A percentile compares a stretch with the other conserved stretches of the same genome.
These are phyloP conservation scores for Drosophila sucinea DNA, from an alignment of 1,140 invertebrate species.

Conservation along the genomic window DNA sequence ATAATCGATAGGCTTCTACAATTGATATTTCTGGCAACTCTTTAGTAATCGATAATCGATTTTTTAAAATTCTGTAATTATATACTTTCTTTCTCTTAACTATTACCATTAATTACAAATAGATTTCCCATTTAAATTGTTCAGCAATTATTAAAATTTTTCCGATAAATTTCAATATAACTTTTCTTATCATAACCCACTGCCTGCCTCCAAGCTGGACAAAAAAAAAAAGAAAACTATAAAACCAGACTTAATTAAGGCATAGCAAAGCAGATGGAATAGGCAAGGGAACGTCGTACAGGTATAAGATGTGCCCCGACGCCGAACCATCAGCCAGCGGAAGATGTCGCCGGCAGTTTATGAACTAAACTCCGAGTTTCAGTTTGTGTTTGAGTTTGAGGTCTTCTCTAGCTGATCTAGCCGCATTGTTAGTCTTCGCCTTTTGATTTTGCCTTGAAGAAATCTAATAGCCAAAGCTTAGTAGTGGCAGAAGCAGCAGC, in stretches of 20 bases:
- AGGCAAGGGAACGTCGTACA: slow-evolving; percentile 30
- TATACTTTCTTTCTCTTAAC: not conserved
- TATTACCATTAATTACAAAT: not conserved
- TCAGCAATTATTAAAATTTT: not conserved
- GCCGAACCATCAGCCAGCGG: slow-evolving; percentile 16
- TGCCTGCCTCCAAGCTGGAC: not conserved
- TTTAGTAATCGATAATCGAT: no score
- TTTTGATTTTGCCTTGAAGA: slow-evolving; percentile 33
- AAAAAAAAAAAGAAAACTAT: not conserved
- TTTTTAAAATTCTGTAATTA: not conserved
- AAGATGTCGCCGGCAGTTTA: slow-evolving; percentile 50
- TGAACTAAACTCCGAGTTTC: slow-evolving; percentile 37
- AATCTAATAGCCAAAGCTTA: slow-evolving; percentile 50
- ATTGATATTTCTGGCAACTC: no score
- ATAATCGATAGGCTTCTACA: no score
- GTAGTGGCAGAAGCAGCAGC: slow-evolving; percentile 2
- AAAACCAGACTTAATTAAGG: slow-evolving; percentile 52
- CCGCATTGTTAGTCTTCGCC: not conserved
- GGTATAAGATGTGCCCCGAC: slow-evolving; percentile 29
- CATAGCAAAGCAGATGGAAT: slow-evolving; percentile 40
- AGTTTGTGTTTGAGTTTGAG: slow-evolving; percentile 16
- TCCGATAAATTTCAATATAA: not conserved
- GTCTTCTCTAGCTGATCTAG: slow-evolving; percentile 21
- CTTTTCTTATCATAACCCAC: slow-evolving; percentile 21
- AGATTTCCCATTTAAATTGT: not conserved